Base-by-base conservation (phyloP, 1,140 invertebrate genomes). In the Protaetia brevitarsis region DNA sequence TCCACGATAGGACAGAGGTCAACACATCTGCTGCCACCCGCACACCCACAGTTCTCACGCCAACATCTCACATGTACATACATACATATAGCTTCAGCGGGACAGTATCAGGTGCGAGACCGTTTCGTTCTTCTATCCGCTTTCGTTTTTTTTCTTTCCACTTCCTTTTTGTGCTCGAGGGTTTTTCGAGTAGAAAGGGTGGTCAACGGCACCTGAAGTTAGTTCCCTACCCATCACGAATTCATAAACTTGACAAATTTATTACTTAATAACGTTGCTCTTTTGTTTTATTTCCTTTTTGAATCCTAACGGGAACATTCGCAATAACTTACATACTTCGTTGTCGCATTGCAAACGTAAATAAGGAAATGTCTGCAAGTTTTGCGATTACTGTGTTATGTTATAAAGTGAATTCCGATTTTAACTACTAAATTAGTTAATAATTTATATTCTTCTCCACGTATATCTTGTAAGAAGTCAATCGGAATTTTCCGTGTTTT, bases 11-110 rank as follows among this genome's bases (percentile, higher is more conserved):
- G 10, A 45, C 41, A 45, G 16, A 45, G 41, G 41, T 45, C 41
- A 45, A 45, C 41, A 45, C 41, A 45, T 45, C 41, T 45, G 41
- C 41, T 45, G 41, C 41, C 41, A 45, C 41, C 41, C 41, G 41
- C 41, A 45, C 41, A 45, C 16, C 41, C 41, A 21, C 41, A 45
- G 41, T 45, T 45, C 41, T 45, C 41, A 45, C 41, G 41, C 41
- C 13, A 8, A 8, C 41, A 45, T 45, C 13, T 13, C 13, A 45
- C 3, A n/a, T n/a, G n/a, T n/a, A n/a, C n/a, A n/a, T n/a, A n/a
- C n/a, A n/a, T n/a, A n/a, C n/a, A 13, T 45, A 45, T 7, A 19
- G 41, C 41, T 45, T 2, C 13, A 45, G 13, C 41, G 41, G 16
- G 10, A 45, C 41, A 45, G 23, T 45, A 45, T 45, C 41, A 45